These are phyloP conservation scores for Chironomus riparius DNA, from an alignment of 2,888 invertebrate genomes.

Conservation along the genomic window DNA sequence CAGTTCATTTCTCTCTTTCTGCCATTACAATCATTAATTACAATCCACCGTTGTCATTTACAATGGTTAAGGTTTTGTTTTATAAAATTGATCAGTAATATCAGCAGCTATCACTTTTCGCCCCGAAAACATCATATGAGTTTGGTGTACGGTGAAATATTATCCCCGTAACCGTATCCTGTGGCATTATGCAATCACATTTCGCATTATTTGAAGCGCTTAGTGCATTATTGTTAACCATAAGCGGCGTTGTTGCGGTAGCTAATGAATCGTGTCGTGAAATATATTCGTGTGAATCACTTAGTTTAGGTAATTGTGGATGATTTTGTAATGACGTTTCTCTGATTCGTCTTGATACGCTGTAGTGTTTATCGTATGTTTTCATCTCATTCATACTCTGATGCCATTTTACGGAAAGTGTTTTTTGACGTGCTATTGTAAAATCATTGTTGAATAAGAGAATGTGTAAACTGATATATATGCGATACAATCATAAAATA, in stretches of 20 bases:
- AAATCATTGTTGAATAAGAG: constrained; percentile 25
- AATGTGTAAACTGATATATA: neutral
- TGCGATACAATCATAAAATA: neutral
- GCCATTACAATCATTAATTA: too few relatives aligned
- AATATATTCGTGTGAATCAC: neutral
- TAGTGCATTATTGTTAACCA: neutral
- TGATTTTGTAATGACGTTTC: neutral
- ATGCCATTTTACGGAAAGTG: constrained; percentile 35
- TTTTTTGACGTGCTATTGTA: constrained; percentile 32
- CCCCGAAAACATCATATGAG: neutral
- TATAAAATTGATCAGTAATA: neutral
- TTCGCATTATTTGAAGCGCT: neutral
- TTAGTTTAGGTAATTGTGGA: neutral
- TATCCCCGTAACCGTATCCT: neutral
- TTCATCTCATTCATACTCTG: constrained; percentile 34
- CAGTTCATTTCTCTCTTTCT: too few relatives aligned
- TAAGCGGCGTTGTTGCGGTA: neutral
- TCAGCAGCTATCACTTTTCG: neutral
- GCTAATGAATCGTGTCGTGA: neutral
- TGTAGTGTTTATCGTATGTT: constrained; percentile 29
- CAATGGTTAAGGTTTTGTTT: too few relatives aligned
- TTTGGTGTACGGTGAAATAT: neutral
- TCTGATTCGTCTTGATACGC: neutral
- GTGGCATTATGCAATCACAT: neutral
- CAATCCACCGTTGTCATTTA: too few relatives aligned